Evolutionary conservation across 37 sponge, comb jelly and placozoan species (phyloP).

Genomic region (Beroe ovata): DNA sequence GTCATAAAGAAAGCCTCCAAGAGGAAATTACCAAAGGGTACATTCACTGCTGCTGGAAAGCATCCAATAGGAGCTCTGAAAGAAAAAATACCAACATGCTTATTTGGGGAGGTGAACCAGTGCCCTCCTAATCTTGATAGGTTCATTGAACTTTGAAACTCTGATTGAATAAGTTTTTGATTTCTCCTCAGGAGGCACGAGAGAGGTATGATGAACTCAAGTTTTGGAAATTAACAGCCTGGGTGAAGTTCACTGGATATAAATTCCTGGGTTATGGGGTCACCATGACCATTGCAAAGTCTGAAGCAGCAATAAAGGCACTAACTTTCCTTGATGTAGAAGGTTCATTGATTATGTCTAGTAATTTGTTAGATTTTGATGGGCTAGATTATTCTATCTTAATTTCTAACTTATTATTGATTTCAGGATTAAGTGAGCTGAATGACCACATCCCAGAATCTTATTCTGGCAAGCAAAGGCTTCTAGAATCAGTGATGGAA

Average conservation of each 20-base stretch:
- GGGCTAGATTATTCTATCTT: too few species aligned
- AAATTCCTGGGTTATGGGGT: slow-evolving; percentile 46
- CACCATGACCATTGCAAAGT: slow-evolving; percentile 22
- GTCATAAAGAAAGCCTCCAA: not conserved
- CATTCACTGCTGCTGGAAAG: slow-evolving; percentile 23
- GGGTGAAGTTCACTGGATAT: slow-evolving; percentile 34
- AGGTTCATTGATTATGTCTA: not conserved
- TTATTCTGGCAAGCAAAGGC: not conserved
- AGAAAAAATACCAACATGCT: slow-evolving; percentile 39
- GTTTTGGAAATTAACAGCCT: slow-evolving; percentile 28
- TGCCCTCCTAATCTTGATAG: too few species aligned
- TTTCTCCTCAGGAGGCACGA: not conserved
- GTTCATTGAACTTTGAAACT: too few species aligned
- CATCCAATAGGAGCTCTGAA: slow-evolving; percentile 43
- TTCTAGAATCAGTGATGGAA: not conserved
- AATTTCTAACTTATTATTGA: too few species aligned
- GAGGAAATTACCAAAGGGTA: slow-evolving; percentile 7
- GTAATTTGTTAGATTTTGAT: too few species aligned
- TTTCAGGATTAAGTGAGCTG: not conserved
- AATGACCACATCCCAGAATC: not conserved
- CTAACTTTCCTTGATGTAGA: slow-evolving; percentile 24
- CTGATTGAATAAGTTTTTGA: too few species aligned
- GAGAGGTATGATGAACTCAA: slow-evolving; percentile 26
- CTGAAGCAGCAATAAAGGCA: slow-evolving; percentile 35
- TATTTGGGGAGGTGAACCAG: not conserved